Evolutionary conservation across 1,140 invertebrate species (phyloP).

Genomic region (Microplitis mediator): DNA sequence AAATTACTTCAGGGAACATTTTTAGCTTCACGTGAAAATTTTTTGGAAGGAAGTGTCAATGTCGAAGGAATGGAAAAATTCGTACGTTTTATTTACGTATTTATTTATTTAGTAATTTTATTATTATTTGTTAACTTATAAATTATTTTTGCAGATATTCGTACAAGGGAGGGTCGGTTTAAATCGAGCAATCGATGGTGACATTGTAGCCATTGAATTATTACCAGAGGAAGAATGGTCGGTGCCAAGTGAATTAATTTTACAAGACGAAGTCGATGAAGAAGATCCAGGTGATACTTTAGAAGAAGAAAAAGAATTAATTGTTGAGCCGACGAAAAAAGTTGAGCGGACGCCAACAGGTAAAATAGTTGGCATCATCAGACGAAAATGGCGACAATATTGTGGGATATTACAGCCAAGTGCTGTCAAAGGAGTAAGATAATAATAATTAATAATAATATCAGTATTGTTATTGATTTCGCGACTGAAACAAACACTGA

Average conservation of each 20-base stretch:
- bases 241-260: conserved; percentile 80
- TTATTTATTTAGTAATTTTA: conserved; percentile 11
- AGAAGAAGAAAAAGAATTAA: conserved; percentile 69
- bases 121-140: background rate
- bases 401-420: conserved; percentile 92
- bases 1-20: conserved; percentile 84
- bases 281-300: conserved; percentile 69
- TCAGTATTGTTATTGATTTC: background rate
- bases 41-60: conserved; percentile 89
- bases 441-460: conserved; percentile 3
- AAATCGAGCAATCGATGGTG: conserved; percentile 96
- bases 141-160: conserved; percentile 69
- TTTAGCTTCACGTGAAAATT: conserved; percentile 87
- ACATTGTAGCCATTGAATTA: conserved; percentile 90
- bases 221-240: conserved; percentile 91
- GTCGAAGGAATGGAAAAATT: conserved; percentile 78
- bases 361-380: conserved; percentile 91
- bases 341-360: conserved; percentile 77
- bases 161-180: conserved; percentile 87
- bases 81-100: conserved; percentile 60
- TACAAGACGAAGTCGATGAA: conserved; percentile 78
- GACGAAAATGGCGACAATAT: conserved; percentile 95
- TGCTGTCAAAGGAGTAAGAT: conserved; percentile 72
- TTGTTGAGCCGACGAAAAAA: conserved; percentile 49
- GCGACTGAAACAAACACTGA: background rate